phyloP scores from a whole-genome alignment of 2,888 invertebrate genomes.

The Eilema depressum region DNA sequence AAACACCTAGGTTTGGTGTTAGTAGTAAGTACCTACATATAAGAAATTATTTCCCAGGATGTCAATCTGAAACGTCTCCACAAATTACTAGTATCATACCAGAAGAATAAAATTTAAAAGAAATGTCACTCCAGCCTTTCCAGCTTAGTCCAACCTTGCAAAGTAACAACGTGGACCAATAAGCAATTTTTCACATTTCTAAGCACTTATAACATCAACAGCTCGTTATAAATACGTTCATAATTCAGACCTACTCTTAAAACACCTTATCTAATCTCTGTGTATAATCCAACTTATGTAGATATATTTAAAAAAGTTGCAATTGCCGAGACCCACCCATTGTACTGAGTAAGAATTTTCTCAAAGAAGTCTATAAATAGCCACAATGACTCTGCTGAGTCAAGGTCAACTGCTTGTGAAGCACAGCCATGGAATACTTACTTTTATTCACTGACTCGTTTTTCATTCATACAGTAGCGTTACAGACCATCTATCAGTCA shows the following conservation, averaged over 20 bases:
- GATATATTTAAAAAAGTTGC: neutral
- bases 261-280: neutral
- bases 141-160: neutral
- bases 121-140: too few species aligned
- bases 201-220: neutral
- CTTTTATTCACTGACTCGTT: conserved; percentile 4
- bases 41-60: too few species aligned
- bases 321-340: conserved; percentile 5
- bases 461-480: neutral
- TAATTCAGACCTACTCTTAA: neutral
- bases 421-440: conserved; percentile 18
- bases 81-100: too few species aligned
- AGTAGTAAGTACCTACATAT: too few species aligned
- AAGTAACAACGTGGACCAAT: neutral
- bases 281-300: conserved; percentile 4
- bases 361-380: conserved; percentile 42
- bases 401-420: conserved; percentile 41
- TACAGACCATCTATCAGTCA: neutral
- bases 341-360: conserved; percentile 34
- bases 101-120: too few species aligned
- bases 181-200: neutral
- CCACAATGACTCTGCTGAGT: conserved; percentile 43
- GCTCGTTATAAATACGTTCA: neutral
- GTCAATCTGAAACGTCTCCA: too few species aligned
- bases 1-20: too few species aligned